Evolutionary conservation across 2,113 vertebrate species (phyloP).

Genomic region (Cariama cristata): DNA sequence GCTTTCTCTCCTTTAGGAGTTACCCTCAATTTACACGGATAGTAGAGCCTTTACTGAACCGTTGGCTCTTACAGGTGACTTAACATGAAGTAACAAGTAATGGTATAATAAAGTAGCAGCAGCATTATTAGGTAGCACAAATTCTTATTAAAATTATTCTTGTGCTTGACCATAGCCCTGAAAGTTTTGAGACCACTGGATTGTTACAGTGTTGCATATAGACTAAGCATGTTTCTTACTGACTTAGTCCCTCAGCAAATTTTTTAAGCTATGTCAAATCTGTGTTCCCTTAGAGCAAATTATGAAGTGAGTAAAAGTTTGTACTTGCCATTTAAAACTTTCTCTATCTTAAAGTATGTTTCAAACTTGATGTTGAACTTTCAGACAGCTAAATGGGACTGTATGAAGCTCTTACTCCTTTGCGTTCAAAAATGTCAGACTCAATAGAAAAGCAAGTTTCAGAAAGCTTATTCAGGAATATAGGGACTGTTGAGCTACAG

Average conservation of each 20-base stretch:
- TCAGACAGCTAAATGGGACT: not conserved
- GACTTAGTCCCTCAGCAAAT: not conserved
- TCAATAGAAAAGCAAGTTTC: not conserved
- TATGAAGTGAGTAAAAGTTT: not conserved
- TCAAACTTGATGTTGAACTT: not conserved
- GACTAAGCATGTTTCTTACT: not conserved
- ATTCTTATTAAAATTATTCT: not conserved
- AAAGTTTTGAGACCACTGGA: not conserved
- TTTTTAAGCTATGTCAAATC: not conserved
- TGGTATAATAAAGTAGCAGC: not conserved
- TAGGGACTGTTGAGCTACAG: not conserved
- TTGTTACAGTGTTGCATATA: not conserved
- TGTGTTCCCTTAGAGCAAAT: not conserved
- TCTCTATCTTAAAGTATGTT: not conserved
- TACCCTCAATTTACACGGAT: not conserved
- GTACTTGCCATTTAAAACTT: not conserved
- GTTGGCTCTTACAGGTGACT: not conserved
- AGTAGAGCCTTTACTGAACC: not conserved
- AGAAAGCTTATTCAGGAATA: not conserved
- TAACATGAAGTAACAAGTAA: not conserved
- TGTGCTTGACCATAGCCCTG: not conserved
- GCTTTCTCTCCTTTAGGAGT: not conserved
- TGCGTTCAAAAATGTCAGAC: rapidly evolving
- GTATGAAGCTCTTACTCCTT: not conserved
- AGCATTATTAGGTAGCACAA: not conserved